Evolutionary conservation across 2,797 vertebrate genomes (phyloP), one percentile per base, ranked within the genome.

Genomic region (Myiotriccus ornatus): DNA sequence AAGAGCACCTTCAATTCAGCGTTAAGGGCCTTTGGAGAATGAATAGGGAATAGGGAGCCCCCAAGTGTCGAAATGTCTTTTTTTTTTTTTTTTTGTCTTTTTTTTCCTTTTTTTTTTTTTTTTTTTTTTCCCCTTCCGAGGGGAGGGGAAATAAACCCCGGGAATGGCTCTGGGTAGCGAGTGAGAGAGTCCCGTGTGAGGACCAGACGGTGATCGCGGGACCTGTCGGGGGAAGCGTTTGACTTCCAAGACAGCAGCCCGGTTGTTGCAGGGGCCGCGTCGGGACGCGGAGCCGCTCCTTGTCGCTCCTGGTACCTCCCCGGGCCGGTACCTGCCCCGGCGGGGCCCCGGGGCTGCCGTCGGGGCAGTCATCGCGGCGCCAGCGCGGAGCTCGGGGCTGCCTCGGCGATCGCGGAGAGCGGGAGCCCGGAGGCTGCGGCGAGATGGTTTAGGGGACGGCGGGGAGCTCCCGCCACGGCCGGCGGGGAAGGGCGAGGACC

Each of bases 171-270:
- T 87, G 56, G 84, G 85, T 83, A 92, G 50, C n/a, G 9, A 92
- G 70, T 79, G 84, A 59, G 39, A 57, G 91, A 89, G 90, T 97
- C 97, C n/a, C 49, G 41, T 78, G 74, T 90, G 93, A 93, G 41
- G 91, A 62, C 87, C 94, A 81, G 78, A 81, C 53, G 46, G 78
- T 43, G 65, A 75, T 84, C 78, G 84, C 34, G 56, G 91, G 75
- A 94, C 68, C 84, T 82, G 87, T 76, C 78, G 67, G 43, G 44
- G 74, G 35, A 62, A 93, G 64, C 30, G 6, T 74, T 74, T 84
- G 79, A 27, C 50, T 90, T 91, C 64, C 75, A 14, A 9, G 70
- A 18, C 43, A n/a, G 53, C 74, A 71, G 63, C 37, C n/a, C 24
- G 14, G 28, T 55, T 30, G 41, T 63, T 73, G 28, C 55, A 30